phyloP scores from a whole-genome alignment of 2,113 vertebrate genomes.

The Larimichthys polyactis region DNA sequence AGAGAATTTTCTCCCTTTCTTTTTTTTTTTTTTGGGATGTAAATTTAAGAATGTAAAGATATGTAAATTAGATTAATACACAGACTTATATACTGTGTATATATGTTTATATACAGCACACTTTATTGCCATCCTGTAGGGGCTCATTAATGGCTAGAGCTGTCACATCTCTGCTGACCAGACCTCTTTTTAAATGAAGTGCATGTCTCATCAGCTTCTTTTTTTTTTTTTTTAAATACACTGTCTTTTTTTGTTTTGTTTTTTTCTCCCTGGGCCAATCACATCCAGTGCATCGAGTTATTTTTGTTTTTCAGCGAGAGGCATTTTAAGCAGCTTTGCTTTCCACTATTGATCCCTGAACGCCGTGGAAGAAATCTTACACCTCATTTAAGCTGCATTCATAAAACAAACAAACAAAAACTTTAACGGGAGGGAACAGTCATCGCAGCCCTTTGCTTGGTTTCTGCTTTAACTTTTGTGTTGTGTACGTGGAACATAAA shows the following conservation, averaged over 20 bases:
- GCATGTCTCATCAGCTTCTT: conserved; percentile 62
- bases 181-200: conserved; percentile 61
- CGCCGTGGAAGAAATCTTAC: conserved; percentile 25
- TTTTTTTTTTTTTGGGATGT: conserved; percentile 74
- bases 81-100: conserved; percentile 87
- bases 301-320: conserved; percentile 12
- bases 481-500: conserved; percentile 23
- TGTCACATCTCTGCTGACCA: conserved; percentile 57
- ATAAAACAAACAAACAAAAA: neutral
- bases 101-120: conserved; percentile 86
- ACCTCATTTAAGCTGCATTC: conserved; percentile 21
- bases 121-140: conserved; percentile 75
- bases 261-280: conserved; percentile 12
- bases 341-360: conserved; percentile 27
- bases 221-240: conserved; percentile 6
- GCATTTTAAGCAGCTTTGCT: conserved; percentile 3
- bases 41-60: conserved; percentile 87
- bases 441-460: conserved; percentile 23
- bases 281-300: conserved; percentile 13
- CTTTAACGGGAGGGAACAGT: neutral
- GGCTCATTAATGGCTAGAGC: conserved; percentile 67
- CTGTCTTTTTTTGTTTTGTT: conserved; percentile 18
- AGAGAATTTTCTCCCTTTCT: conserved; percentile 73
- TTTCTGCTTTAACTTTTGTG: conserved; percentile 12
- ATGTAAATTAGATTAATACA: conserved; percentile 85